phyloP scores from a whole-genome alignment of 1,140 invertebrate genomes.

The Acromyrmex heyeri region DNA sequence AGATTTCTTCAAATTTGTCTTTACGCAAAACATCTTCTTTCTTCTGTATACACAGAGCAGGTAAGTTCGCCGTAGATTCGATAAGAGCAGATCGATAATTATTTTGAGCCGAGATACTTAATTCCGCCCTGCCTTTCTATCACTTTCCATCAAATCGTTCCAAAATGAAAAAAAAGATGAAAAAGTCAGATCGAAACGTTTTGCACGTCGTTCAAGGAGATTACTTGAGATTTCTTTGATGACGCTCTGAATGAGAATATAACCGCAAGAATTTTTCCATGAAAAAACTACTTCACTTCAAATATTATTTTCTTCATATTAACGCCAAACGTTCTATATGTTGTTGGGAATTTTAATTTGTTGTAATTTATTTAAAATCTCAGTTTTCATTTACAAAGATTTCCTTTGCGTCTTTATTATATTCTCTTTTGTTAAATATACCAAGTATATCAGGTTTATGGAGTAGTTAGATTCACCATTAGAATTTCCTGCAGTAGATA shows the following conservation, averaged over 20 bases:
- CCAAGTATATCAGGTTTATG: not conserved
- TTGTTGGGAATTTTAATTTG: not conserved
- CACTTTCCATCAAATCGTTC: constrained; percentile 28
- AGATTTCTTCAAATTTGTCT: constrained; percentile 27
- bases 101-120: constrained; percentile 24
- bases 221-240: constrained; percentile 45
- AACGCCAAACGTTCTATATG: not conserved
- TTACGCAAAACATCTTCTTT: not conserved
- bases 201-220: constrained; percentile 12
- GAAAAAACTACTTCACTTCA: not conserved
- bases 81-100: constrained; percentile 38
- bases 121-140: not conserved
- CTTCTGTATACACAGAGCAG: not conserved
- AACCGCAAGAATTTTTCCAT: not conserved
- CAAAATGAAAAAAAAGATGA: constrained; percentile 13
- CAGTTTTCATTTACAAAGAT: not conserved
- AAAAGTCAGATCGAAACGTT: constrained; percentile 31
- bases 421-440: constrained; percentile 1
- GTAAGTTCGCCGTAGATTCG: constrained; percentile 20
- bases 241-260: constrained; percentile 15
- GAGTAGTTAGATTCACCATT: constrained; percentile 14
- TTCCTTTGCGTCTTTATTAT: not conserved
- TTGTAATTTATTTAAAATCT: not conserved
- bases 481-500: constrained; percentile 23
- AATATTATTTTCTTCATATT: not conserved